Evolutionary conservation across 2,113 vertebrate genomes (phyloP).

Genomic region (Thunnus maccoyii): DNA sequence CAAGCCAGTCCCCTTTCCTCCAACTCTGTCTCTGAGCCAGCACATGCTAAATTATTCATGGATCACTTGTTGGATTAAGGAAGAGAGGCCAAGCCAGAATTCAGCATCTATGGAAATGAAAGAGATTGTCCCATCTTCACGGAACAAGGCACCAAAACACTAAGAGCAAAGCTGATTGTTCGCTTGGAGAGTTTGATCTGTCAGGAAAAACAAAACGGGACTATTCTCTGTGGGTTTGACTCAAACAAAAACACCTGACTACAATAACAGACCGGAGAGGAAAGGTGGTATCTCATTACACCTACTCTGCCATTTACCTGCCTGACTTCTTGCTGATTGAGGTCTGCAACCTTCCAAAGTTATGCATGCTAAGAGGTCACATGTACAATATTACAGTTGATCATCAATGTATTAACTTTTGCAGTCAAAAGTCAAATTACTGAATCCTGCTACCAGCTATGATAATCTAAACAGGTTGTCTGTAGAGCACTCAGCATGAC

Average conservation of each 20-base stretch:
- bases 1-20: conserved; percentile 40
- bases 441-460: background rate
- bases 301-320: conserved; percentile 4
- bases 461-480: background rate
- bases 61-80: conserved; percentile 73
- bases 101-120: conserved; percentile 48
- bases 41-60: conserved; percentile 80
- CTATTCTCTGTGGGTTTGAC: conserved; percentile 61
- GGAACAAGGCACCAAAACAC: background rate
- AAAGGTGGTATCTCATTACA: conserved; percentile 66
- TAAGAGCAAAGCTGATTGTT: background rate
- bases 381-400: conserved; percentile 1
- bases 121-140: conserved; percentile 38
- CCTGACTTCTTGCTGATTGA: conserved; percentile 21
- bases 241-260: conserved; percentile 56
- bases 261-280: conserved; percentile 47
- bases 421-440: background rate
- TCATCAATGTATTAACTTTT: background rate
- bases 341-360: conserved; percentile 29
- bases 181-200: conserved; percentile 25
- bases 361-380: background rate
- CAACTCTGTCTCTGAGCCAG: conserved; percentile 51
- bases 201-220: conserved; percentile 46
- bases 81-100: conserved; percentile 56
- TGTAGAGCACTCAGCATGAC: background rate